Base-by-base conservation (phyloP, 2,113 vertebrate genomes). In the Callaeas wilsoni region DNA sequence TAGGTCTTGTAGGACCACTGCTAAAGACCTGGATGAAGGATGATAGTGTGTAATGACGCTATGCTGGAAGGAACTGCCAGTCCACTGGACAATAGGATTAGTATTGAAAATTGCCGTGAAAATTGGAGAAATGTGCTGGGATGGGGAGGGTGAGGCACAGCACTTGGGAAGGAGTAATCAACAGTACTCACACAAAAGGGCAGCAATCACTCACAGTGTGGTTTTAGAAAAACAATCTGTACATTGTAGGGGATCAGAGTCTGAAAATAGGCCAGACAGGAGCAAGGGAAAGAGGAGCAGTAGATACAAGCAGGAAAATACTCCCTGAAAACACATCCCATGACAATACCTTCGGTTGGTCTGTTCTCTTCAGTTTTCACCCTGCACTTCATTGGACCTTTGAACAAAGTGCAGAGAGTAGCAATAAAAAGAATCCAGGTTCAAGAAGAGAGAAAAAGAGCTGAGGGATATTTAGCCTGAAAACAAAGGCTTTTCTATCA, bases 271-370 rank as follows among this genome's bases (percentile, higher is more conserved):
- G 32, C 8, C 32, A 81, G 23, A 27, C 12, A 4, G 3, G 27
- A 79, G 16, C 47, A 74, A 82, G 22, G 20, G 20, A 82, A 82
- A 82, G 8, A 89, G 23, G 4, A 63, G 17, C 10, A 57, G 33
- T 26, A 82, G 30, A 52, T 4, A 62, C 10, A 46, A 73, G 20
- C 22, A 79, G 30, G 12, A 90, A 94, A 46, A 78, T 8, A 11
- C 3, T 55, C 5, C 18, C 14, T 67, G 42, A 78, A 35, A 84
- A 46, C 18, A 65, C 2, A 22, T 26, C 20, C 29, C 32, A 35
- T 2, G 1, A 46, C 4, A 12, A 53, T 12, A 41, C 25, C 9
- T 87, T 59, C 1, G 0, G 35, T 33, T 82, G 29, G 12, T 63
- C 23, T 70, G 62, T 16, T 42, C 10, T 62, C 25, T 74, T 16